phyloP scores from a whole-genome alignment of 2,797 vertebrate genomes.

The Todus mexicanus region DNA sequence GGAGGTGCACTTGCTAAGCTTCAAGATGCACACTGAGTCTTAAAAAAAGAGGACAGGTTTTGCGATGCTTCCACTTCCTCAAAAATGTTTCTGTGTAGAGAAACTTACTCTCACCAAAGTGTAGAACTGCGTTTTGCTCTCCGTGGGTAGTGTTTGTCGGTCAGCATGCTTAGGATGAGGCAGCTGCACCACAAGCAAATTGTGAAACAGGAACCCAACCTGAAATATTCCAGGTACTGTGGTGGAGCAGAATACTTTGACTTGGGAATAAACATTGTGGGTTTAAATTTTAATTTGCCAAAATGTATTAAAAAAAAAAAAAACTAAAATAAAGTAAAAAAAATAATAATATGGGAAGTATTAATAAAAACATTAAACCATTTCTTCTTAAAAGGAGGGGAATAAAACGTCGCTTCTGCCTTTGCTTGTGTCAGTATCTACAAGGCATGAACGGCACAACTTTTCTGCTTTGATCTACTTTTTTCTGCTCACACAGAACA shows the following conservation, averaged over 20 bases:
- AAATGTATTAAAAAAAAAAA: neutral
- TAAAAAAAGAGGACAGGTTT: neutral
- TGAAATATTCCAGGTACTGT: neutral
- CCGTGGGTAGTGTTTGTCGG: neutral
- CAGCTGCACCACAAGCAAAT: neutral
- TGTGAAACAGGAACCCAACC: neutral
- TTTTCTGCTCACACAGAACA: neutral
- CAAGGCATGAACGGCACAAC: neutral
- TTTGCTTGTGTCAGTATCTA: neutral
- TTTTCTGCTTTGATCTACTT: neutral
- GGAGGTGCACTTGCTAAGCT: neutral
- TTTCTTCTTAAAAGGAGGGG: neutral
- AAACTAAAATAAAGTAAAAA: neutral
- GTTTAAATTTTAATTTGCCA: neutral
- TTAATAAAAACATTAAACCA: neutral
- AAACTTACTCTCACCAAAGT: neutral
- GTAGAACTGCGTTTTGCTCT: neutral
- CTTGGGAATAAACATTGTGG: neutral
- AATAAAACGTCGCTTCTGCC: neutral
- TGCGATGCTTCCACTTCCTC: neutral
- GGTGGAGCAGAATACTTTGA: neutral
- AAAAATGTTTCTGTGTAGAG: neutral
- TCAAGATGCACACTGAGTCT: neutral
- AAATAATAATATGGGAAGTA: neutral
- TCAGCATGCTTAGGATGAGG: neutral